phyloP scores from a whole-genome alignment of 2,797 vertebrate genomes.

The Otolemur crassicaudatus region DNA sequence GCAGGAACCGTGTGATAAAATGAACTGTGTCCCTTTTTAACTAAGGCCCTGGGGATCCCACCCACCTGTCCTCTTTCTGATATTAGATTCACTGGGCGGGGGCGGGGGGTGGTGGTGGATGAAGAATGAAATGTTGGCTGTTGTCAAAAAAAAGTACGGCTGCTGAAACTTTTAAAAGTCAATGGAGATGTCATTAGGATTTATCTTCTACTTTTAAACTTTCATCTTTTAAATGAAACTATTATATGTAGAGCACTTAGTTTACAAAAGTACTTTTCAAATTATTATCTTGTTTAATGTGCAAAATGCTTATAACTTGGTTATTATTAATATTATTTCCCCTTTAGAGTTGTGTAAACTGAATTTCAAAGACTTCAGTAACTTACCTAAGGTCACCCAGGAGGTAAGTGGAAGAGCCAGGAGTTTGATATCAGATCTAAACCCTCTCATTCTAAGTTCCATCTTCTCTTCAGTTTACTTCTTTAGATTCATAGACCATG shows the following conservation, averaged over 20 bases:
- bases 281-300: neutral
- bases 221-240: constrained; percentile 22
- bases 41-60: neutral
- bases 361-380: neutral
- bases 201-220: neutral
- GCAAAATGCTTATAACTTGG: neutral
- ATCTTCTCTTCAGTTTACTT: neutral
- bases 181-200: neutral
- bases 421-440: neutral
- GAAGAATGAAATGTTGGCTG: neutral
- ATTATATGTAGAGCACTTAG: neutral
- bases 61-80: neutral
- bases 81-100: neutral
- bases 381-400: neutral
- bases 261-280: constrained; percentile 32
- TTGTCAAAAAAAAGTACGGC: neutral
- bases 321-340: neutral
- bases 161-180: neutral
- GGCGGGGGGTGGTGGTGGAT: neutral
- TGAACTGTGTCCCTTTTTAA: neutral
- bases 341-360: neutral
- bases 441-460: neutral
- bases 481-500: neutral
- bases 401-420: neutral
- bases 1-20: neutral